Base-by-base conservation (phyloP, 2,797 vertebrate genomes). In the Rhabdomys pumilio region DNA sequence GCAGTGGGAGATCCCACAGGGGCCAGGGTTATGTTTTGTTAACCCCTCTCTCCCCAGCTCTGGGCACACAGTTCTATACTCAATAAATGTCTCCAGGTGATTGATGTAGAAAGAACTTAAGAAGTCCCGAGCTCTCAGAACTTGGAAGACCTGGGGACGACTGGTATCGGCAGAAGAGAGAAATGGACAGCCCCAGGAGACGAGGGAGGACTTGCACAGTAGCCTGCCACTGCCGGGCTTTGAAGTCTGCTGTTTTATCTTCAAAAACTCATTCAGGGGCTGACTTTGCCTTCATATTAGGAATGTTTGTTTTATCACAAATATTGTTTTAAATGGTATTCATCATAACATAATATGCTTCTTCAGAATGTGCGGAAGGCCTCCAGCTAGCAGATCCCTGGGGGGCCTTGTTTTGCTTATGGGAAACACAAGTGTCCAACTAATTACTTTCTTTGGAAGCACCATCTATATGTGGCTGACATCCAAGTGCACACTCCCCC, bases 161-260 rank as follows among this genome's bases (percentile, higher is more conserved):
- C 92, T 75, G 57, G 50, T 65, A 6, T 77, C 79, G 82, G 69
- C 75, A 77, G 90, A 75, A 85, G 91, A 90, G 47, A 77, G 88
- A 76, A 26, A 34, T 19, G 47, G 34, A n/a, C 41, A 17, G 63
- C 86, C 91, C 82, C 82, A 0, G 59, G 94, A 91, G 95, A 89
- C 57, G 0, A 76, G 92, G 15, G 34, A 10, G 9, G 47, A n/a
- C 67, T 93, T 87, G 53, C 89, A 79, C 13, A 95, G 77, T 69
- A 55, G 19, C 89, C 50, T 81, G 95, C 77, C 95, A 76, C 83
- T 19, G 59, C 89, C 34, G 26, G 17, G n/a, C 94, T 97, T 96
- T 96, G 94, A 97, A 95, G 75, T 83, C 26, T 34, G 11, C 29
- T 72, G 89, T 95, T 96, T 97, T 72, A 96, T 96, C 93, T 95